Conservation (phyloP, 1,140 invertebrate species). For the Atopsyche davidsoni region DNA sequence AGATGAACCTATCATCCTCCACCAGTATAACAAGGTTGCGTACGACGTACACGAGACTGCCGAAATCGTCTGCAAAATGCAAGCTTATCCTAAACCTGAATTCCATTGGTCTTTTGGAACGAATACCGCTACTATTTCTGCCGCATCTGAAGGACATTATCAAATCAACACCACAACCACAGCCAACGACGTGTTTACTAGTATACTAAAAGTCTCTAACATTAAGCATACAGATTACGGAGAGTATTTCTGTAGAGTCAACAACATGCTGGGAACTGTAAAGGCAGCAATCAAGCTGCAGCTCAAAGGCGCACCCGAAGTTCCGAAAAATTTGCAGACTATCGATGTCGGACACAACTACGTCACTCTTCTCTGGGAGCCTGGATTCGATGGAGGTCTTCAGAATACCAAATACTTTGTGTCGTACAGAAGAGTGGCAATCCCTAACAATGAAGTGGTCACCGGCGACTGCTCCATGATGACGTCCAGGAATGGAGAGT, state of each 20-base stretch:
- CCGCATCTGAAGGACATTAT: slow-evolving; percentile 78
- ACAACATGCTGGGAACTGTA: slow-evolving; percentile 69
- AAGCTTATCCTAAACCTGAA: slow-evolving; percentile 85
- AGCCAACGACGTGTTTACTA: slow-evolving; percentile 80
- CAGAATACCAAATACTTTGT: slow-evolving; percentile 81
- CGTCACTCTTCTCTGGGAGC: slow-evolving; percentile 74
- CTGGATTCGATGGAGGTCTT: slow-evolving; percentile 84
- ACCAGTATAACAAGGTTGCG: slow-evolving; percentile 83
- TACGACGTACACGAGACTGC: slow-evolving; percentile 78
- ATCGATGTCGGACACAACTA: slow-evolving; percentile 67
- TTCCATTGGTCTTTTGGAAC: slow-evolving; percentile 85
- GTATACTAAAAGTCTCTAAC: slow-evolving; percentile 68
- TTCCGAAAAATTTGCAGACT: slow-evolving; percentile 63
- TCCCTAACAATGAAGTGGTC: slow-evolving; percentile 52
- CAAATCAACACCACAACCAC: slow-evolving; percentile 73
- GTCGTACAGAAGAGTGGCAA: slow-evolving; percentile 59
- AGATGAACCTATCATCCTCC: slow-evolving; percentile 79
- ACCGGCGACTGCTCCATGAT: slow-evolving; percentile 57
- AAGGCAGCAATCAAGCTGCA: slow-evolving; percentile 73
- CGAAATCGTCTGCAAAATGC: slow-evolving; percentile 79
- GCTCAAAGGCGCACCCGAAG: slow-evolving; percentile 77
- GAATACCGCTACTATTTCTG: slow-evolving; percentile 63
- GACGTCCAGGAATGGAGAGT: slow-evolving; percentile 55
- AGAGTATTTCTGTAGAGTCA: slow-evolving; percentile 80
- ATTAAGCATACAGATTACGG: slow-evolving; percentile 79